Evolutionary conservation across 2,113 vertebrate species (phyloP).

Genomic region (Pica pica): DNA sequence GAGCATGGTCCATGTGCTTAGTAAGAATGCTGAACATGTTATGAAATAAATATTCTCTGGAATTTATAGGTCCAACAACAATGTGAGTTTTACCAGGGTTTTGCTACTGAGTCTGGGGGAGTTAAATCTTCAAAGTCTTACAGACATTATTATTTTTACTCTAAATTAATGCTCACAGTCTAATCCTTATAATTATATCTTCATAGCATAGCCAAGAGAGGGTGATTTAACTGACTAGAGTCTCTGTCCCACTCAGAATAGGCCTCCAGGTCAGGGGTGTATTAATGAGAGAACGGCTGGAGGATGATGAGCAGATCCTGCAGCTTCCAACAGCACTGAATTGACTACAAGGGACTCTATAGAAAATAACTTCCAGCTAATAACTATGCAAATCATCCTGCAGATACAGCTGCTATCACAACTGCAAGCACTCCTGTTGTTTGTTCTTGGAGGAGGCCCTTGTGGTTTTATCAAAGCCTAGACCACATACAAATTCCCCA

Average conservation of each 20-base stretch:
- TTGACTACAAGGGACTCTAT: not conserved
- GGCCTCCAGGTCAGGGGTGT: not conserved
- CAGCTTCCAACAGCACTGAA: not conserved
- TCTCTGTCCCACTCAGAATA: not conserved
- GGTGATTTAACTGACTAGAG: not conserved
- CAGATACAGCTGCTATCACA: not conserved
- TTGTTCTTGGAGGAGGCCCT: rapidly evolving
- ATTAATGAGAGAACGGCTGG: not conserved
- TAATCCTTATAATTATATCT: not conserved
- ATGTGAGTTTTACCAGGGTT: not conserved
- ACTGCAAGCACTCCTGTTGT: not conserved
- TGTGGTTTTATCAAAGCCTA: not conserved
- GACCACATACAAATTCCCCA: not conserved
- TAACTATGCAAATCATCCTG: not conserved
- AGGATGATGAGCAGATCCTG: not conserved
- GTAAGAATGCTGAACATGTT: not conserved
- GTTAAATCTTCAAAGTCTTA: not conserved
- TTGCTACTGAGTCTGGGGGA: not conserved
- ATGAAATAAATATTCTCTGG: not conserved
- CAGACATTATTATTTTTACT: slow-evolving; percentile 1
- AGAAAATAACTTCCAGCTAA: not conserved
- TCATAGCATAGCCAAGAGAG: not conserved
- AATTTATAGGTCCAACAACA: not conserved
- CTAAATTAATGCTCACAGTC: not conserved
- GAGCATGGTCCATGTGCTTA: not conserved